Conservation (phyloP, 2,797 vertebrate species). For the Craterocephalus amniculus region DNA sequence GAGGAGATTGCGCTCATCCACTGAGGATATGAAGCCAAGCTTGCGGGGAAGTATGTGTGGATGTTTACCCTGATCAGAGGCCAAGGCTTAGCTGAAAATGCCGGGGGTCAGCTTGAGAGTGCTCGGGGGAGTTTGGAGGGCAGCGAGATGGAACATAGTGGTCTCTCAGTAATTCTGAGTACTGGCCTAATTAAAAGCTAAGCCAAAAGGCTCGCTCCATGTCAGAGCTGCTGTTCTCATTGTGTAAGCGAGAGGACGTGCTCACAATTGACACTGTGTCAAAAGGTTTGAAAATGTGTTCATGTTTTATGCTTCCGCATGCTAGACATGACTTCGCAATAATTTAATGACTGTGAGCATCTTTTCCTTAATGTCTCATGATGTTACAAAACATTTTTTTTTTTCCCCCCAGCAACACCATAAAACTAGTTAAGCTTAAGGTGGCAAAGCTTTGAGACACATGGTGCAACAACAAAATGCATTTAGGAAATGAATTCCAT, state of each 20-base stretch:
- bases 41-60: constrained; percentile 23
- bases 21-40: constrained; percentile 26
- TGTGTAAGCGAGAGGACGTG: constrained; percentile 19
- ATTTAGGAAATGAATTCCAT: neutral
- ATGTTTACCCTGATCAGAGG: constrained; percentile 61
- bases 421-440: neutral
- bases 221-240: constrained; percentile 35
- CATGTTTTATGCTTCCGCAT: neutral
- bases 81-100: constrained; percentile 65
- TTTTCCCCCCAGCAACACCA: neutral
- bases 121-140: constrained; percentile 55
- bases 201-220: constrained; percentile 54
- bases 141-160: constrained; percentile 67
- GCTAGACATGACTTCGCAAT: neutral
- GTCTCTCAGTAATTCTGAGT: constrained; percentile 66
- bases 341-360: neutral
- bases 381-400: neutral
- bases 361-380: neutral
- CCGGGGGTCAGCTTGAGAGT: constrained; percentile 59
- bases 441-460: neutral
- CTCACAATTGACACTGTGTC: constrained; percentile 1
- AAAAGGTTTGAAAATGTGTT: neutral
- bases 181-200: constrained; percentile 70
- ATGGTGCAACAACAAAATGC: neutral
- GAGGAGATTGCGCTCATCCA: constrained; percentile 25